Conservation (phyloP, 2,113 vertebrate genomes). For the Cyprinodon variegatus region DNA sequence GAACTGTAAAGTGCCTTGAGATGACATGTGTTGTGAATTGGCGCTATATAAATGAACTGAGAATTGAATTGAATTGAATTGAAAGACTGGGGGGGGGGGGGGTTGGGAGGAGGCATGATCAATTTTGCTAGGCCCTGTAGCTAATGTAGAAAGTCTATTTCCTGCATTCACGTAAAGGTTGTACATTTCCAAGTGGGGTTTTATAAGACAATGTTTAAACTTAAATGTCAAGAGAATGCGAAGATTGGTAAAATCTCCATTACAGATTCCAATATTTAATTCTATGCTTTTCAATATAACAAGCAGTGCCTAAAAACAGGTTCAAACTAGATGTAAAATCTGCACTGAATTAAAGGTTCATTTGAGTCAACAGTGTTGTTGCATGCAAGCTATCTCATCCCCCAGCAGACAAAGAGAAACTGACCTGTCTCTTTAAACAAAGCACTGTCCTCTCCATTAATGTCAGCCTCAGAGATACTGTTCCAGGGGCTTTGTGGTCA, state of each 20-base stretch:
- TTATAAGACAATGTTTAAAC: neutral
- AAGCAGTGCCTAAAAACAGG: slow-evolving; percentile 9
- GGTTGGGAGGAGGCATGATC: neutral
- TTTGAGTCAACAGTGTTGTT: slow-evolving; percentile 28
- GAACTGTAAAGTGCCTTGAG: too few species aligned
- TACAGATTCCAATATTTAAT: slow-evolving; percentile 6
- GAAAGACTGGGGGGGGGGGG: too few species aligned
- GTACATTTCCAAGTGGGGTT: neutral
- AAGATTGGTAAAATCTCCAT: slow-evolving; percentile 5
- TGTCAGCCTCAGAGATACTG: slow-evolving; percentile 70
- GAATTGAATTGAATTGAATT: too few species aligned
- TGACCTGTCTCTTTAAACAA: slow-evolving; percentile 71
- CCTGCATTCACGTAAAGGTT: neutral
- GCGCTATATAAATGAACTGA: too few species aligned
- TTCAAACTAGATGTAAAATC: slow-evolving; percentile 19
- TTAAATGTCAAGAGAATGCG: neutral
- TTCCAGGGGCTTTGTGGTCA: slow-evolving; percentile 73
- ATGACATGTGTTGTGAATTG: too few species aligned
- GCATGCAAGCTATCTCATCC: slow-evolving; percentile 33
- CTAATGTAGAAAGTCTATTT: neutral
- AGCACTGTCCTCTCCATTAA: slow-evolving; percentile 66
- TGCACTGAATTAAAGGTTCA: slow-evolving; percentile 56
- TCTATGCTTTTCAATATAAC: slow-evolving; percentile 9
- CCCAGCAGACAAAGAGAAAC: slow-evolving; percentile 53
- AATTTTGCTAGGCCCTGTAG: neutral